These are phyloP conservation scores for Andrena bicolor DNA, from an alignment of 2,888 invertebrate genomes.

Conservation along the genomic window DNA sequence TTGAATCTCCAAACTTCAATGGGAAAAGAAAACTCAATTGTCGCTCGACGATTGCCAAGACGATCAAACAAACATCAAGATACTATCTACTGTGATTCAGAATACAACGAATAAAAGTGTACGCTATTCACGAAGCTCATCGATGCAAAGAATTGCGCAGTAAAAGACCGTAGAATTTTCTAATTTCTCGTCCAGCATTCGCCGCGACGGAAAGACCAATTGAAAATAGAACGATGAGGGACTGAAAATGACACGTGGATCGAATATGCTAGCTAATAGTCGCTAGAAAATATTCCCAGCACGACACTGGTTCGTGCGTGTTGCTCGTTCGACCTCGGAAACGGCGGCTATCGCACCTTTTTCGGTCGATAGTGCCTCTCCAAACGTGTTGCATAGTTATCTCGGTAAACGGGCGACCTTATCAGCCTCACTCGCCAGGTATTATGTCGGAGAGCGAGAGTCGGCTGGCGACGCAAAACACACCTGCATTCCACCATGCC, in stretches of 20 bases:
- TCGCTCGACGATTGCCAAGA: not conserved
- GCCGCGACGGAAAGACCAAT: no score
- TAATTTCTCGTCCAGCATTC: no score
- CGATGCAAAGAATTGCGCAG: no score
- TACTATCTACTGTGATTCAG: no score
- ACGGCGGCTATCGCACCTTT: constrained; percentile 24
- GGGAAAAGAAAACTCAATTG: not conserved
- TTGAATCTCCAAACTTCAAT: not conserved
- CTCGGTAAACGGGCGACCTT: constrained; percentile 73
- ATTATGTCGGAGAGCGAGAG: constrained; percentile 65
- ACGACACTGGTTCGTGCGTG: not conserved
- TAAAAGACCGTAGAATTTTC: no score
- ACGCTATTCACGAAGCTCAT: no score
- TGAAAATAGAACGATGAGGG: no score
- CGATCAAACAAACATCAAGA: no score
- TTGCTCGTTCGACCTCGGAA: not conserved
- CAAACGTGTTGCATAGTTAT: constrained; percentile 70
- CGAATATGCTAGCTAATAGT: not conserved
- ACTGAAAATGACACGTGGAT: no score
- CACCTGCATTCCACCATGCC: constrained; percentile 67
- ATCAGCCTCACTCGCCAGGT: constrained; percentile 72
- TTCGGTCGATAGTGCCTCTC: constrained; percentile 59
- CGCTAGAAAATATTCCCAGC: constrained; percentile 14
- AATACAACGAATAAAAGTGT: no score
- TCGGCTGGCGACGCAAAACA: constrained; percentile 53